phyloP scores from a whole-genome alignment of 92 coral and sea anemone species.

The Pocillopora meandrina region DNA sequence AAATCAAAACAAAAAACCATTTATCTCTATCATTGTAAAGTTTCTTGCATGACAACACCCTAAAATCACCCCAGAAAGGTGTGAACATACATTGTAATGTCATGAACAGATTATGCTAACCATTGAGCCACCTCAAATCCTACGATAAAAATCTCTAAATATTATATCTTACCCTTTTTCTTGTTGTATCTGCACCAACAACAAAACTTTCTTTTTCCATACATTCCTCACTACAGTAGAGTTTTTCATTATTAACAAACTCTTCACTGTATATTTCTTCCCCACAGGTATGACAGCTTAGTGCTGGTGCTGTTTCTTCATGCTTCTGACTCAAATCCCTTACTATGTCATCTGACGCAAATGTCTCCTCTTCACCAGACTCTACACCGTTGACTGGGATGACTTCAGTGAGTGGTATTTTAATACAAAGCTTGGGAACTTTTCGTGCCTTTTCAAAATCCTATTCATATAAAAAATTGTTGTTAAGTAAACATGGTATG shows the following conservation, averaged over 20 bases:
- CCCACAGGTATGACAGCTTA: slow-evolving; percentile 66
- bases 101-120: too few species aligned
- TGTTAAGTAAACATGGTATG: background rate
- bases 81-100: too few species aligned
- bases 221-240: slow-evolving; percentile 75
- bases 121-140: too few species aligned
- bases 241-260: slow-evolving; percentile 52
- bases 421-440: slow-evolving; percentile 25
- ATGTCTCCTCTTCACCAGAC: slow-evolving; percentile 26
- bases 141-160: background rate
- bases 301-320: slow-evolving; percentile 5
- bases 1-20: too few species aligned
- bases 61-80: too few species aligned
- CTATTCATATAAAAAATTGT: background rate
- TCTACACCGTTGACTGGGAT: background rate
- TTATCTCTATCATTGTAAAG: too few species aligned
- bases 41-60: too few species aligned
- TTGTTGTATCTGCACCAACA: slow-evolving; percentile 8
- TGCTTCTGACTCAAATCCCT: background rate
- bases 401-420: slow-evolving; percentile 12
- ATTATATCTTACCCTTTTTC: slow-evolving; percentile 22
- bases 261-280: slow-evolving; percentile 66
- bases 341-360: slow-evolving; percentile 17
- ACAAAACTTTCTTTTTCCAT: slow-evolving; percentile 28
- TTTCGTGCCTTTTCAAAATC: slow-evolving; percentile 27